Evolutionary conservation across 2,113 vertebrate species (phyloP).

Genomic region (Leucosticte australis): DNA sequence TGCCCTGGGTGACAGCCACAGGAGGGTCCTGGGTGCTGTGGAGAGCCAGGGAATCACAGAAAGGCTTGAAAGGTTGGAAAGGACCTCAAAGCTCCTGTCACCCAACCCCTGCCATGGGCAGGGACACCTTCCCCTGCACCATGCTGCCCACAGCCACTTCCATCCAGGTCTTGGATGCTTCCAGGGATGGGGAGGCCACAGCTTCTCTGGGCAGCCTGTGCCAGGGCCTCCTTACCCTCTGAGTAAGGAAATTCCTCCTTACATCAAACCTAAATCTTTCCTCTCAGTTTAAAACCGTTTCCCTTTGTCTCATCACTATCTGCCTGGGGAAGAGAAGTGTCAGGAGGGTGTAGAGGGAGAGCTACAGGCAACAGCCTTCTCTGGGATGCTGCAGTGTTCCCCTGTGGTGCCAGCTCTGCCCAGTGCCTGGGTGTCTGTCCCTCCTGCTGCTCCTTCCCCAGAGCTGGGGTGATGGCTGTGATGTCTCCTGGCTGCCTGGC

Average conservation of each 20-base stretch:
- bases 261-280: neutral
- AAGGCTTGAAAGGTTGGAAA: neutral
- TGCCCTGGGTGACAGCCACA: neutral
- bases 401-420: neutral
- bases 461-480: neutral
- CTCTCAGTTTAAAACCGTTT: neutral
- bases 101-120: neutral
- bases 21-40: neutral
- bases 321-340: neutral
- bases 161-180: neutral
- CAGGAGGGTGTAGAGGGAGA: neutral
- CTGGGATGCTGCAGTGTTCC: accelerated
- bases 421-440: neutral
- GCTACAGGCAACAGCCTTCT: accelerated
- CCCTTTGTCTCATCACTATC: neutral
- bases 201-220: neutral
- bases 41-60: neutral
- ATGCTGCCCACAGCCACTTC: neutral
- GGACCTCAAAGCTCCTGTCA: neutral
- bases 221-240: neutral
- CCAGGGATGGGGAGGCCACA: neutral
- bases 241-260: neutral
- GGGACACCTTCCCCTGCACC: neutral
- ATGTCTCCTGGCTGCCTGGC: neutral
- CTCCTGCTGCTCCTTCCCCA: neutral